A percentile compares a stretch with the other conserved stretches of the same genome.
Evolutionary conservation across 2,888 invertebrate genomes (phyloP).

Genomic region (Eupithecia subfuscata): DNA sequence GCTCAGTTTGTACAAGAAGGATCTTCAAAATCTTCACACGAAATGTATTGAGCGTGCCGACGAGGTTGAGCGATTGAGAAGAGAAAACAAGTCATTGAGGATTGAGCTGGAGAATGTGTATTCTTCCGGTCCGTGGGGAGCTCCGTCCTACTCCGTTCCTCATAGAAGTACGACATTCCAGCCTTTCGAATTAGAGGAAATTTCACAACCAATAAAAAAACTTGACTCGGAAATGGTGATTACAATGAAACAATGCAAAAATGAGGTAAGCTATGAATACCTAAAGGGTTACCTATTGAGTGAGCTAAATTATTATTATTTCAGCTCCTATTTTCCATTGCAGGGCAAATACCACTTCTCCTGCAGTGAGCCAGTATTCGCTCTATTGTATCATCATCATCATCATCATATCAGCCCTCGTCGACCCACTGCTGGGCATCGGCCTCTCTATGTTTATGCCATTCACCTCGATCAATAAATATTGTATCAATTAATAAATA

Average conservation of each 20-base stretch:
- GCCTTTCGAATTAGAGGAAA: constrained; percentile 59
- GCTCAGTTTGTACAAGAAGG: constrained; percentile 49
- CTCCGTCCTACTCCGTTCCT: constrained; percentile 37
- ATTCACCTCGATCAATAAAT: too few relatives aligned
- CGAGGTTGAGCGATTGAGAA: constrained; percentile 61
- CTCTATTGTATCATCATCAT: too few relatives aligned
- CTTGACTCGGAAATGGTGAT: constrained; percentile 77
- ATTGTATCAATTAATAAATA: too few relatives aligned
- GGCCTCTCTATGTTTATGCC: too few relatives aligned
- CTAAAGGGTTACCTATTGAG: background rate
- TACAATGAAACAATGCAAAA: constrained; percentile 72
- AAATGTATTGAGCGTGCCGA: constrained; percentile 55
- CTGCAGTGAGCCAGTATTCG: background rate
- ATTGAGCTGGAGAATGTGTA: constrained; percentile 61
- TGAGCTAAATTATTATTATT: background rate
- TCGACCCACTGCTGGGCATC: too few relatives aligned
- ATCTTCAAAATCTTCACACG: constrained; percentile 57
- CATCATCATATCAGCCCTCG: too few relatives aligned
- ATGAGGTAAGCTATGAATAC: constrained; percentile 56
- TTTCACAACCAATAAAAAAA: constrained; percentile 46
- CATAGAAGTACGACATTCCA: constrained; percentile 23
- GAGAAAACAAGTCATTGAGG: constrained; percentile 64
- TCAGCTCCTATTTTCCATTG: background rate
- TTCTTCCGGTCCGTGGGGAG: constrained; percentile 50
- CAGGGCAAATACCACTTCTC: too few relatives aligned